A percentile compares a stretch with the other conserved stretches of the same genome.
phyloP scores from a whole-genome alignment of 2,888 invertebrate genomes.

The Ophion ellenae region DNA sequence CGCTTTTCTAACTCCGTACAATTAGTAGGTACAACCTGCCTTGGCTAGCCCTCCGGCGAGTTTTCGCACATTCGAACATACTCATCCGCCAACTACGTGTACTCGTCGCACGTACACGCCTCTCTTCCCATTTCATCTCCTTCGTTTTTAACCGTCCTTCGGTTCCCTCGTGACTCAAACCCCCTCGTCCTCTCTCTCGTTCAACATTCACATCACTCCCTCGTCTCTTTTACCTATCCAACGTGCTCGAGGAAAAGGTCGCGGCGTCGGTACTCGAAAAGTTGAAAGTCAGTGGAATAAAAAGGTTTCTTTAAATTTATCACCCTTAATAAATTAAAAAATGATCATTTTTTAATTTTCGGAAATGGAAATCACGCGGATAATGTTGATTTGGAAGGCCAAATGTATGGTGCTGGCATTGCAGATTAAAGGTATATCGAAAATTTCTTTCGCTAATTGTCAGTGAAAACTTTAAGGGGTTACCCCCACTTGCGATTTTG shows the following conservation, averaged over 20 bases:
- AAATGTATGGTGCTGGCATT: too few species aligned
- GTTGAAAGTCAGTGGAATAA: background rate
- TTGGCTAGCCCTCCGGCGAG: conserved; percentile 45
- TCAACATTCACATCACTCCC: conserved; percentile 40
- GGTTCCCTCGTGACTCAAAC: background rate
- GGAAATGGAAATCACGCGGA: too few species aligned
- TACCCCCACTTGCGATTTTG: too few species aligned
- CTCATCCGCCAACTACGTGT: conserved; percentile 12
- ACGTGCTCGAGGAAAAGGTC: conserved; percentile 14
- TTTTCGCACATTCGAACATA: conserved; percentile 60
- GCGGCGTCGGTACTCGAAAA: background rate
- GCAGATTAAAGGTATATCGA: too few species aligned
- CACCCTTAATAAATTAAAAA: too few species aligned
- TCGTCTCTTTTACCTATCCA: background rate
- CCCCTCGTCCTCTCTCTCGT: background rate
- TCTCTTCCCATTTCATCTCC: conserved; percentile 29
- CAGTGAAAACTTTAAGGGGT: too few species aligned
- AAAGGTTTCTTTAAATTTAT: background rate
- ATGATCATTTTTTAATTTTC: too few species aligned
- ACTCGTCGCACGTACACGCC: conserved; percentile 2
- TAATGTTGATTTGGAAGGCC: too few species aligned
- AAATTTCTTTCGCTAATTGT: too few species aligned
- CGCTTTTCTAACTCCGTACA: conserved; percentile 56
- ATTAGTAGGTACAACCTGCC: conserved; percentile 60
- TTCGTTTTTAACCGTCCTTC: conserved; percentile 20